Evolutionary conservation across 2,888 invertebrate species (phyloP).

Genomic region (Venusia cambrica): DNA sequence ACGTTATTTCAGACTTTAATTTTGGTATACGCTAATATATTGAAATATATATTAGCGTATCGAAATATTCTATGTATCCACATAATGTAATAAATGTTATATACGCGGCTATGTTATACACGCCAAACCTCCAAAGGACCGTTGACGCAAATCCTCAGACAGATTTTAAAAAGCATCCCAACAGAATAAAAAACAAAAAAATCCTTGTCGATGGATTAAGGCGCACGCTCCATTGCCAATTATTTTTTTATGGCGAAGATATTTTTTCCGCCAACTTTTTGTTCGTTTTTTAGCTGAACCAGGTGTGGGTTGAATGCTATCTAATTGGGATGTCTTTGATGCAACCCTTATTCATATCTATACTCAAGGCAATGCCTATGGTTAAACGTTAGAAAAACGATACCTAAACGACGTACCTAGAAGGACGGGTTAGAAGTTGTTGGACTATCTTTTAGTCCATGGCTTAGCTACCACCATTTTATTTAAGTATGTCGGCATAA

Average conservation of each 20-base stretch:
- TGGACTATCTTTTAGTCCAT: too few relatives aligned
- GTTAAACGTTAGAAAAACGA: too few relatives aligned
- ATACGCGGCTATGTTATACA: constrained; percentile 25
- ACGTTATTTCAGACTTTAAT: too few relatives aligned
- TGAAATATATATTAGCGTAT: too few relatives aligned
- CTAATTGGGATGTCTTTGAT: constrained; percentile 60
- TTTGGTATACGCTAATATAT: too few relatives aligned
- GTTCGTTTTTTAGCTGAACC: constrained; percentile 45
- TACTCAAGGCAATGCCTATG: too few relatives aligned
- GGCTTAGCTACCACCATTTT: too few relatives aligned
- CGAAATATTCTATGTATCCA: too few relatives aligned
- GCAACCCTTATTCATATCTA: too few relatives aligned
- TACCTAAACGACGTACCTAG: too few relatives aligned
- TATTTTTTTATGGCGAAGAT: constrained; percentile 57
- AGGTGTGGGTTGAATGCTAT: constrained; percentile 63
- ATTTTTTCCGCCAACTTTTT: constrained; percentile 32
- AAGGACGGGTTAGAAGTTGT: too few relatives aligned
- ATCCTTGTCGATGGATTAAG: constrained; percentile 57
- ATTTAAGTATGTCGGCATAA: too few relatives aligned
- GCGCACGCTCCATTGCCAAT: constrained; percentile 71
- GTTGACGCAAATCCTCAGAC: constrained; percentile 43
- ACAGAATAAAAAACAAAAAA: constrained; percentile 37
- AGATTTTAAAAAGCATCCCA: constrained; percentile 28
- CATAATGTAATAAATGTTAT: constrained; percentile 9
- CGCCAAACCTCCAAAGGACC: constrained; percentile 46